These are phyloP conservation scores for Poecile montanus DNA, from an alignment of 2,797 vertebrate species.

Conservation along the genomic window DNA sequence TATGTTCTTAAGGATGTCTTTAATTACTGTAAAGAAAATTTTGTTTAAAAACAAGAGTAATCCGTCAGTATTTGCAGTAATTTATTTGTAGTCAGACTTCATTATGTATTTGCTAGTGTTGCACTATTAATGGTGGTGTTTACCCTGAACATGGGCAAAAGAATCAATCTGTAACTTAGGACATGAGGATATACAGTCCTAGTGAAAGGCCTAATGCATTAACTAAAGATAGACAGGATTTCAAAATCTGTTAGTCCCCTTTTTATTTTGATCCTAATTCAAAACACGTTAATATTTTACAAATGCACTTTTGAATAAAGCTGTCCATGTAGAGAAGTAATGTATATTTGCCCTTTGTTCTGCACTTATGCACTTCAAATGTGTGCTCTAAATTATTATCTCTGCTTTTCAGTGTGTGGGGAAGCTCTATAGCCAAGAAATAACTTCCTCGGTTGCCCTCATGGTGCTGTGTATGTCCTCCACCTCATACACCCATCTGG, in stretches of 20 bases:
- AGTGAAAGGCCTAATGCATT: background rate
- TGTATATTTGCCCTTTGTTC: background rate
- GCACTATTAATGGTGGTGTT: background rate
- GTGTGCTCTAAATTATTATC: background rate
- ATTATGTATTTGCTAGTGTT: background rate
- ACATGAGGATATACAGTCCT: background rate
- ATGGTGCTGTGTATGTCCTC: background rate
- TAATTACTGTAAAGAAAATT: background rate
- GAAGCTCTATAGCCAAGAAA: background rate
- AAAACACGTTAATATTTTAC: background rate
- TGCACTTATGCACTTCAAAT: background rate
- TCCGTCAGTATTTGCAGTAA: background rate
- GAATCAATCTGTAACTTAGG: background rate
- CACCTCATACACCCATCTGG: no score
- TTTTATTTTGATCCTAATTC: background rate
- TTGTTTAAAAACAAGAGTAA: background rate
- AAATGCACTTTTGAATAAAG: background rate
- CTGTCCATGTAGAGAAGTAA: background rate
- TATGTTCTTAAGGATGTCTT: background rate
- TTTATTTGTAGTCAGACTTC: background rate
- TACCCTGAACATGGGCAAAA: background rate
- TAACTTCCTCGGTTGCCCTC: background rate
- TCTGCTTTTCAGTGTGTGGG: background rate
- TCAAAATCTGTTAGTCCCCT: background rate
- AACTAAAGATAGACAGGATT: background rate